Evolutionary conservation across 2,888 invertebrate species (phyloP).

Genomic region (Ashinkailepas kermadecensis): DNA sequence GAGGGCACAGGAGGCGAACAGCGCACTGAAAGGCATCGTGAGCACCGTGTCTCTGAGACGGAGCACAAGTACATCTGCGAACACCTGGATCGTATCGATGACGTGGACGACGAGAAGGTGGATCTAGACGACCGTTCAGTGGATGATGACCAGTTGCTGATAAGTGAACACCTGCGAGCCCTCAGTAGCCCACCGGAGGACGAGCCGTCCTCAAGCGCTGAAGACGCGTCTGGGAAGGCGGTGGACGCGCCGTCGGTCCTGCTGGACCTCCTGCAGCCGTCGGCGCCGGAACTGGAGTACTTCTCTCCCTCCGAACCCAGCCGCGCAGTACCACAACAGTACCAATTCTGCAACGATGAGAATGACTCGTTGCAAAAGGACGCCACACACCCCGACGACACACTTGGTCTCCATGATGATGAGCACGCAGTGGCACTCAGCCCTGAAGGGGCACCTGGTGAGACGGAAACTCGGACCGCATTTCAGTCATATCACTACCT

Average conservation of each 20-base stretch:
- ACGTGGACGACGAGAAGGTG: slow-evolving; percentile 25
- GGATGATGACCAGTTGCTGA: slow-evolving; percentile 13
- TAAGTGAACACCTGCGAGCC: not conserved
- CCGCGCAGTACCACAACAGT: not conserved
- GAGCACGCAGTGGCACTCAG: no score
- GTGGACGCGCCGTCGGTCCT: no score
- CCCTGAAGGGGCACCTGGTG: no score
- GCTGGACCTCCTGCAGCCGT: not conserved
- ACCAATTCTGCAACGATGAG: not conserved
- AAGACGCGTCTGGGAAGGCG: slow-evolving; percentile 27
- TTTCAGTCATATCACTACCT: not conserved
- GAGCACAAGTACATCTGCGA: slow-evolving; percentile 13
- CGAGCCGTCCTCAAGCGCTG: slow-evolving; percentile 32
- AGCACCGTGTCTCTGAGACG: slow-evolving; percentile 7
- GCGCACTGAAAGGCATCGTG: not conserved
- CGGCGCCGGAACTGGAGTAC: not conserved
- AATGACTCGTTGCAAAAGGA: no score
- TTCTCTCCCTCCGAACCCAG: not conserved
- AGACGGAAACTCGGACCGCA: not conserved
- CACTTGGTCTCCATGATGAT: no score
- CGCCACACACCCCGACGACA: no score
- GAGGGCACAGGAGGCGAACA: slow-evolving; percentile 20
- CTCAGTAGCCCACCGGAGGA: slow-evolving; percentile 28
- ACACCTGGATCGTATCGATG: slow-evolving; percentile 9
- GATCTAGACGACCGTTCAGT: no score